Percentiles rank a stretch among this genome's conserved stretches.
Evolutionary conservation across 2,888 invertebrate genomes (phyloP).

Genomic region (Pocota personata): DNA sequence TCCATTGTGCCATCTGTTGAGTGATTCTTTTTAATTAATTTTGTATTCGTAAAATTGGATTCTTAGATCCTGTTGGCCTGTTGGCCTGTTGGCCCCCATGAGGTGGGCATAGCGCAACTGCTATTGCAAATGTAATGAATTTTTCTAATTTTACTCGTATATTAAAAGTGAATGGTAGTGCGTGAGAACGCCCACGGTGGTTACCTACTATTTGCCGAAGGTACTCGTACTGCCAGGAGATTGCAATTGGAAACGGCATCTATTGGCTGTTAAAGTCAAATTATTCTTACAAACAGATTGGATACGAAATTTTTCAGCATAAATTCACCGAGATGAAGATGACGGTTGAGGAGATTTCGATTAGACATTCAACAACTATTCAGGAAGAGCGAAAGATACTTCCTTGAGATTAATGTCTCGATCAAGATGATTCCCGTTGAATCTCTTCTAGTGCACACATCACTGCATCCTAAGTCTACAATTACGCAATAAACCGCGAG

Average conservation of each 20-base stretch:
- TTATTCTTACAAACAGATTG: constrained; percentile 27
- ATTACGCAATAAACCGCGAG: constrained; percentile 23
- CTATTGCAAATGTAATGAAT: constrained; percentile 32
- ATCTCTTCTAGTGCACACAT: neutral
- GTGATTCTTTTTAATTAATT: constrained; percentile 45
- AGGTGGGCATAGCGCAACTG: neutral
- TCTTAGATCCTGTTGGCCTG: constrained; percentile 18
- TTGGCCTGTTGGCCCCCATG: neutral
- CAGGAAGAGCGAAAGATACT: constrained; percentile 20
- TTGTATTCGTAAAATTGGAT: constrained; percentile 49
- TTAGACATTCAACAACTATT: constrained; percentile 19
- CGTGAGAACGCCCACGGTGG: constrained; percentile 39
- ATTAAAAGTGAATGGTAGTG: neutral
- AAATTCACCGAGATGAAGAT: neutral
- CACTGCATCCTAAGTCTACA: constrained; percentile 17
- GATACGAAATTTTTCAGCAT: constrained; percentile 4
- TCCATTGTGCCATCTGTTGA: constrained; percentile 31
- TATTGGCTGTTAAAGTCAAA: constrained; percentile 42
- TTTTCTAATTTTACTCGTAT: neutral
- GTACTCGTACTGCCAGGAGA: neutral
- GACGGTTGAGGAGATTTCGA: neutral
- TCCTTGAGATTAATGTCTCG: constrained; percentile 54
- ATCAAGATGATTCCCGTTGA: constrained; percentile 45
- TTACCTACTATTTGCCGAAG: neutral
- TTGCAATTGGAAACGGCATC: neutral